A percentile compares a stretch with the other conserved stretches of the same genome.
These are phyloP conservation scores for Mactromeris polynyma DNA, from an alignment of 2,888 invertebrate species.

Conservation along the genomic window DNA sequence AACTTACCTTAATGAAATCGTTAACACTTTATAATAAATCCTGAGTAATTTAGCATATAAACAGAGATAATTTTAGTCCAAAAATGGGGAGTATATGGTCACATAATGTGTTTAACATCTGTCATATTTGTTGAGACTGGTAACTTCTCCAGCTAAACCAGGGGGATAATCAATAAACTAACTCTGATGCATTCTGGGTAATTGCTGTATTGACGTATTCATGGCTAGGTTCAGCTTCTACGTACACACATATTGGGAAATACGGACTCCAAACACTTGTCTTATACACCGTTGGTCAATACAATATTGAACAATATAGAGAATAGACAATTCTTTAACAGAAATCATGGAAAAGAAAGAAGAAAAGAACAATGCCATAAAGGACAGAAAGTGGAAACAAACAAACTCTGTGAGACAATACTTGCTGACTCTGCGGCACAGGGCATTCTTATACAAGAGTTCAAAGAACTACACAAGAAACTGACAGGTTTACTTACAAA, in stretches of 20 bases:
- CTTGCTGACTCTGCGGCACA: background rate
- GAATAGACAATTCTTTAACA: background rate
- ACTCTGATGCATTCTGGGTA: conserved; percentile 51
- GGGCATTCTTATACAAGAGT: too few species aligned
- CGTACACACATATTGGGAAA: conserved; percentile 37
- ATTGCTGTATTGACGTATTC: conserved; percentile 48
- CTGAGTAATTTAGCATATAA: conserved; percentile 25
- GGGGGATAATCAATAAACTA: conserved; percentile 54
- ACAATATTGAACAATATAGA: conserved; percentile 1
- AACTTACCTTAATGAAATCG: conserved; percentile 22
- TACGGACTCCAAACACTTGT: conserved; percentile 14
- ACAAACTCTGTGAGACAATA: background rate
- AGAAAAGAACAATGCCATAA: background rate
- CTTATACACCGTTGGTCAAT: conserved; percentile 16
- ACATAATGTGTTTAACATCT: conserved; percentile 52
- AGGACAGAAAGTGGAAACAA: background rate
- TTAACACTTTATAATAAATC: conserved; percentile 23
- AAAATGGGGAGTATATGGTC: conserved; percentile 48
- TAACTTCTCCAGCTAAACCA: conserved; percentile 43
- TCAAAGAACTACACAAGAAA: too few species aligned
- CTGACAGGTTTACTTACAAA: too few species aligned
- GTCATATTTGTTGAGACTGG: conserved; percentile 50
- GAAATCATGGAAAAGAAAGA: background rate
- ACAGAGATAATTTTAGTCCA: conserved; percentile 21
- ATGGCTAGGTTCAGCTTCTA: conserved; percentile 13